phyloP scores from a whole-genome alignment of 2,888 invertebrate species.

The Sipha maydis region DNA sequence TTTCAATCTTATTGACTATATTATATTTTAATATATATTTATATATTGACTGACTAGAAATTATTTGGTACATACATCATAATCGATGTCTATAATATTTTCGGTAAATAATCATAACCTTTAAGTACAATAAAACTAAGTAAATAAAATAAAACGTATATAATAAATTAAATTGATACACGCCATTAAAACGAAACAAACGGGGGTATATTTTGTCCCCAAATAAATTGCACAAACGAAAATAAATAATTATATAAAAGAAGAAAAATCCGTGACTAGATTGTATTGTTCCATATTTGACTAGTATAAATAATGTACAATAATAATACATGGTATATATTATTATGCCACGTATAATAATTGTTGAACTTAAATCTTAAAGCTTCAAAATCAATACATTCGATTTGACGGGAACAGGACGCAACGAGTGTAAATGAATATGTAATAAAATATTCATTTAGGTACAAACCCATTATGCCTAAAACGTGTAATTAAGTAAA shows the following conservation, averaged over 20 bases:
- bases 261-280: slow-evolving; percentile 49
- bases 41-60: no score
- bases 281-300: slow-evolving; percentile 49
- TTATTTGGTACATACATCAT: no score
- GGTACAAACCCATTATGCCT: no score
- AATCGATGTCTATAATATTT: background rate
- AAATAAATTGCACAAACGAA: slow-evolving; percentile 27
- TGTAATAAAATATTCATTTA: no score
- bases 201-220: background rate
- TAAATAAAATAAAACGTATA: background rate
- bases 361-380: background rate
- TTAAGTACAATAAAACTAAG: background rate
- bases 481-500: background rate
- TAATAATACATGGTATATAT: background rate
- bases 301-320: slow-evolving; percentile 2
- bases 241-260: background rate
- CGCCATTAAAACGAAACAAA: background rate
- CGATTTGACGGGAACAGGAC: no score
- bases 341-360: background rate
- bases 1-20: no score
- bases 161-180: background rate
- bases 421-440: no score
- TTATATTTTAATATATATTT: no score
- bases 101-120: background rate
- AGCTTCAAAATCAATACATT: background rate